These are phyloP conservation scores for Euzophera pinguis DNA, from an alignment of 2,888 invertebrate genomes.

Conservation along the genomic window DNA sequence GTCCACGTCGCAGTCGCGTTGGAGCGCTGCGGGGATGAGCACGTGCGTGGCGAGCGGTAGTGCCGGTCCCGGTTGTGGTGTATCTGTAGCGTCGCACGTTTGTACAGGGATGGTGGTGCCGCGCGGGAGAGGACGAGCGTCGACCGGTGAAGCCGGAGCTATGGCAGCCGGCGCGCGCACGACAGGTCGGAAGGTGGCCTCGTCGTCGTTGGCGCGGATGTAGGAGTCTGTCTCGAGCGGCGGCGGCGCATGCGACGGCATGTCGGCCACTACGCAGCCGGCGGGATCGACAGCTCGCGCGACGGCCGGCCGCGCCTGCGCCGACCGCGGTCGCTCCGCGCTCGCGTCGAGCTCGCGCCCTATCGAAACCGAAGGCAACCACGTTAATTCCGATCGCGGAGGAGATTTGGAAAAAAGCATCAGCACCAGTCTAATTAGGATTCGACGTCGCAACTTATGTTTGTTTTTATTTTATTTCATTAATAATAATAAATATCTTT, in stretches of 20 bases:
- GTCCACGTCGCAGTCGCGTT: constrained; percentile 24
- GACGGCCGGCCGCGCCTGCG: constrained; percentile 40
- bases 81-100: constrained; percentile 52
- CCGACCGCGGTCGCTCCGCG: constrained; percentile 29
- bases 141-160: constrained; percentile 45
- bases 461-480: background rate
- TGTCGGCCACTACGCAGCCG: constrained; percentile 80
- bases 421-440: background rate
- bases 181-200: constrained; percentile 84
- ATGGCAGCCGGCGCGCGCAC: constrained; percentile 73
- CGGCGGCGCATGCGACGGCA: constrained; percentile 50
- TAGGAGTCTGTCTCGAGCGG: constrained; percentile 62
- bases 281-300: constrained; percentile 60
- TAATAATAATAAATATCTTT: background rate
- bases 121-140: constrained; percentile 48
- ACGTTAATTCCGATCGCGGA: constrained; percentile 43
- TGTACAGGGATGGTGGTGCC: constrained; percentile 42
- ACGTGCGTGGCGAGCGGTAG: constrained; percentile 34
- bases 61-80: constrained; percentile 20
- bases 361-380: constrained; percentile 92
- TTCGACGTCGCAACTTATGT: background rate
- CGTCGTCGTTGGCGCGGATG: constrained; percentile 81
- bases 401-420: constrained; percentile 44
- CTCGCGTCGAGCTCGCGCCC: constrained; percentile 61
- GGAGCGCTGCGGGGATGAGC: constrained; percentile 32